These are phyloP conservation scores for Xylota sylvarum DNA, from an alignment of 2,888 invertebrate genomes.

Conservation along the genomic window DNA sequence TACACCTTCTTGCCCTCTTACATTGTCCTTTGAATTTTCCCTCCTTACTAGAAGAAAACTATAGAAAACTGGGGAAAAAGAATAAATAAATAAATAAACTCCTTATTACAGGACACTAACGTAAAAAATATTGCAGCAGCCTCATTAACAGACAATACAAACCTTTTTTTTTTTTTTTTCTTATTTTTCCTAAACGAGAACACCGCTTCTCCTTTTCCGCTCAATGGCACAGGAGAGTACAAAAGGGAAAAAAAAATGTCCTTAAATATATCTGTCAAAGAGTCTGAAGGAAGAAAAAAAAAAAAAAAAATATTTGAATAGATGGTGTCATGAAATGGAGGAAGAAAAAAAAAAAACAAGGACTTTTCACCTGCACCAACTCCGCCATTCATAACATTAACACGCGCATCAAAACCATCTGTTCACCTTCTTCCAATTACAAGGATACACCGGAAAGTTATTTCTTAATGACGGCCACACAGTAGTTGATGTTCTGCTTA, in stretches of 20 bases:
- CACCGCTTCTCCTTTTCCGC: constrained; percentile 43
- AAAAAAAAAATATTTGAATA: constrained; percentile 45
- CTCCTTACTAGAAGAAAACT: background rate
- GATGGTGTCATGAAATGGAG: constrained; percentile 46
- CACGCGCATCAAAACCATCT: constrained; percentile 60
- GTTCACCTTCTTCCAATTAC: constrained; percentile 49
- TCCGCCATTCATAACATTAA: constrained; percentile 38
- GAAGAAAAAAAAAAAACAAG: constrained; percentile 29
- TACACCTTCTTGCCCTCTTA: constrained; percentile 46
- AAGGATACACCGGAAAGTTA: constrained; percentile 40
- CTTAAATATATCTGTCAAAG: constrained; percentile 61
- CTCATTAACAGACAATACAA: constrained; percentile 74
- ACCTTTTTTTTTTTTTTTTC: constrained; percentile 17
- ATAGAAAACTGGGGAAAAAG: constrained; percentile 25
- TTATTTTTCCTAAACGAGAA: constrained; percentile 35
- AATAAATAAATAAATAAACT: constrained; percentile 50
- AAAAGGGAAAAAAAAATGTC: constrained; percentile 15
- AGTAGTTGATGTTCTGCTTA: background rate
- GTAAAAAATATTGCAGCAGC: constrained; percentile 51
- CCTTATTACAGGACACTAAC: constrained; percentile 63
- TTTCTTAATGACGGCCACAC: constrained; percentile 52
- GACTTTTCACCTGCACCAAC: constrained; percentile 42
- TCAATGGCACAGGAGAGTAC: constrained; percentile 18
- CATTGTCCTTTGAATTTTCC: constrained; percentile 57
- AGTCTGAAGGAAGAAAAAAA: constrained; percentile 40